phyloP scores from a whole-genome alignment of 2,797 vertebrate genomes.

The Oreochromis grahami region DNA sequence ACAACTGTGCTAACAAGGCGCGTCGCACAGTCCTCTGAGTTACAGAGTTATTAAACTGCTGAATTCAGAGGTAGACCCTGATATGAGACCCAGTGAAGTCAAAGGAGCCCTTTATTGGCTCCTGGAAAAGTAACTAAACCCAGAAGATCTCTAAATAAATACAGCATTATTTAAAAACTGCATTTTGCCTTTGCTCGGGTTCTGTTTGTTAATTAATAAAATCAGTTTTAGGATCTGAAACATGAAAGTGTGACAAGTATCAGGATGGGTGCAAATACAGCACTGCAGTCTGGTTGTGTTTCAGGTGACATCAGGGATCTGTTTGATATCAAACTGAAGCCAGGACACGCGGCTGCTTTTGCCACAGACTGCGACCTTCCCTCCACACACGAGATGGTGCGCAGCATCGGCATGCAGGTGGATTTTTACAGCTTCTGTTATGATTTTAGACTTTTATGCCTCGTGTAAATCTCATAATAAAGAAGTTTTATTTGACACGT shows the following conservation, averaged over 20 bases:
- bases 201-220: not conserved
- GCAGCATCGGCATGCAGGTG: slow-evolving; percentile 94
- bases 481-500: not conserved
- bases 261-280: not conserved
- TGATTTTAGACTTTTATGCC: not conserved
- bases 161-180: not conserved
- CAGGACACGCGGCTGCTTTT: slow-evolving; percentile 91
- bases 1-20: not conserved
- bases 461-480: not conserved
- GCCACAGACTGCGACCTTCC: slow-evolving; percentile 93
- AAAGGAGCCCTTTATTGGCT: not conserved
- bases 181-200: not conserved
- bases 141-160: not conserved
- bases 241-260: not conserved
- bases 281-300: slow-evolving; percentile 32
- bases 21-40: not conserved
- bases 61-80: not conserved
- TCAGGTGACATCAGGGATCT: slow-evolving; percentile 92
- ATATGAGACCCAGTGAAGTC: not conserved
- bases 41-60: not conserved
- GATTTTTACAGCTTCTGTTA: not conserved
- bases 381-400: slow-evolving; percentile 87
- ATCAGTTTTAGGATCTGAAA: not conserved
- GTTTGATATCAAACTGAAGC: slow-evolving; percentile 80
- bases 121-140: not conserved